These are phyloP conservation scores for Mechanitis messenoides DNA, from an alignment of 2,888 invertebrate genomes.

Conservation along the genomic window DNA sequence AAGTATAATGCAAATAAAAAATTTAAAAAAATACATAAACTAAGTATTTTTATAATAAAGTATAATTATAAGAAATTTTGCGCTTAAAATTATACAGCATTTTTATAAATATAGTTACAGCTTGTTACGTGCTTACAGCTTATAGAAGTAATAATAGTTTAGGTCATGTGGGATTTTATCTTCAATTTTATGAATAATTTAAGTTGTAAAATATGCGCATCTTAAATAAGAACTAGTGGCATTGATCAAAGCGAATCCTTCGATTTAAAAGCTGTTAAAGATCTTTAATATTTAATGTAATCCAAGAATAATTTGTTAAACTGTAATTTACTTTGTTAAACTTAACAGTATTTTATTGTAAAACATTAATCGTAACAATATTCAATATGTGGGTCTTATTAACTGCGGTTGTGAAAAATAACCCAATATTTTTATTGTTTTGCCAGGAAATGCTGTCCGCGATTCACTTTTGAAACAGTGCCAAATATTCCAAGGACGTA, in stretches of 20 bases:
- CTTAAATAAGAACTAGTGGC: slow-evolving; percentile 2
- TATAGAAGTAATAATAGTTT: not conserved
- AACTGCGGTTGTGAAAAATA: not conserved
- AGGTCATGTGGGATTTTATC: slow-evolving; percentile 4
- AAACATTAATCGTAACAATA: too few relatives aligned
- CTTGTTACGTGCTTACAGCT: not conserved
- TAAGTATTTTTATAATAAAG: too few relatives aligned
- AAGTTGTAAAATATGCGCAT: slow-evolving; percentile 3
- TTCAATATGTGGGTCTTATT: too few relatives aligned
- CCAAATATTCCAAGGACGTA: slow-evolving; percentile 33
- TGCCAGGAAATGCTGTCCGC: slow-evolving; percentile 33
- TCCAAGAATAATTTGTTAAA: too few relatives aligned
- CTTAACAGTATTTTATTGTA: too few relatives aligned
- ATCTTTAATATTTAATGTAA: too few relatives aligned
- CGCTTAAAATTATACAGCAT: too few relatives aligned
- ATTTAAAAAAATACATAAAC: too few relatives aligned
- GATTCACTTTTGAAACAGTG: slow-evolving; percentile 35
- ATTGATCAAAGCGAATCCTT: not conserved
- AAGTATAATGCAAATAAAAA: too few relatives aligned
- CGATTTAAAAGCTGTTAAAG: not conserved
- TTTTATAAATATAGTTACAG: too few relatives aligned
- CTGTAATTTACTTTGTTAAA: too few relatives aligned
- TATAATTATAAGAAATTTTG: too few relatives aligned
- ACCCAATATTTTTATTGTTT: slow-evolving; percentile 25
- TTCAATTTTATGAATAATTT: slow-evolving; percentile 1